Conservation (phyloP, 2,113 vertebrate species). For the Ahaetulla prasina region DNA sequence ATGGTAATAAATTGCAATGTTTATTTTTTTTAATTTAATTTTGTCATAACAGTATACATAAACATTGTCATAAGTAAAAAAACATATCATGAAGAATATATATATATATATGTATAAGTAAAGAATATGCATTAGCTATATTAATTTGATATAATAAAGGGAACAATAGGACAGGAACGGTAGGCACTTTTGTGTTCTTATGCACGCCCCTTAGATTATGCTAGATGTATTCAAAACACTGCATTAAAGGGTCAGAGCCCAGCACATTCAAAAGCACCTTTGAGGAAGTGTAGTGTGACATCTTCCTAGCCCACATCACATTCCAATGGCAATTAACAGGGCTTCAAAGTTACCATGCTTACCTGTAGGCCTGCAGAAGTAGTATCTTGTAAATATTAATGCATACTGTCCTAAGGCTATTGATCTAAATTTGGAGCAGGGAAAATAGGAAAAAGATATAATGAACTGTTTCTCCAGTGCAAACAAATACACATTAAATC, state of each 20-base stretch:
- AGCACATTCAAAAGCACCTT: neutral
- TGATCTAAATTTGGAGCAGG: conserved; percentile 70
- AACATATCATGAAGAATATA: too few relatives aligned
- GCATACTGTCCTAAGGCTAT: conserved; percentile 76
- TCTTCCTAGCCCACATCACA: conserved; percentile 11
- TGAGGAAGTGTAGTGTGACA: neutral
- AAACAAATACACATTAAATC: neutral
- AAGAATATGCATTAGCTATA: too few relatives aligned
- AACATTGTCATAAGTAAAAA: too few relatives aligned
- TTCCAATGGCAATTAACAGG: neutral
- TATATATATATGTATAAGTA: too few relatives aligned
- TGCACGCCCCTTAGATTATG: too few relatives aligned
- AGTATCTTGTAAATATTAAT: conserved; percentile 85
- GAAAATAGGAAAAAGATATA: neutral
- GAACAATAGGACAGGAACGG: too few relatives aligned
- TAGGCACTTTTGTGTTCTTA: too few relatives aligned
- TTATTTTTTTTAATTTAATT: too few relatives aligned
- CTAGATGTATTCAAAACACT: neutral
- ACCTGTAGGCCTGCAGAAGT: conserved; percentile 92
- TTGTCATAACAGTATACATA: too few relatives aligned
- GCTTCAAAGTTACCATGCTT: conserved; percentile 2
- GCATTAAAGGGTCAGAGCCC: neutral
- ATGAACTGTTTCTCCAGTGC: neutral
- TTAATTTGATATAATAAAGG: too few relatives aligned
- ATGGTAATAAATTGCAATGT: neutral